Evolutionary conservation across 2,888 invertebrate species (phyloP).

Genomic region (Amblyteles armatorius): DNA sequence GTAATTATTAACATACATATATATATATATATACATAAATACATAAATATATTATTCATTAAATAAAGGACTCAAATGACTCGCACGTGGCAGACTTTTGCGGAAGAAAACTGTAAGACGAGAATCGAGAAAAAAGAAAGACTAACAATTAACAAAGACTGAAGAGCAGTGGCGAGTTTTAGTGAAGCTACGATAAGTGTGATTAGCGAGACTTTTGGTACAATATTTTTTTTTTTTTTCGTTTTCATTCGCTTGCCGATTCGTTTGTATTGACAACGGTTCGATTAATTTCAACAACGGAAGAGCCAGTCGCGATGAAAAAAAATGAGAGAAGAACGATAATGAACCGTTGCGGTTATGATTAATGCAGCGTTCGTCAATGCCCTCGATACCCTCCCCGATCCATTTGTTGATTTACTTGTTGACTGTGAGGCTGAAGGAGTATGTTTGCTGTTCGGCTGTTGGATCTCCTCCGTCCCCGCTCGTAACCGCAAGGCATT

Average conservation of each 20-base stretch:
- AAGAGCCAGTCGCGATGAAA: constrained; percentile 31
- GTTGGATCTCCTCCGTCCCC: constrained; percentile 18
- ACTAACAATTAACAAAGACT: neutral
- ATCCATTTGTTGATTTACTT: constrained; percentile 28
- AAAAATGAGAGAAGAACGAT: neutral
- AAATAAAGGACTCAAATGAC: constrained; percentile 55
- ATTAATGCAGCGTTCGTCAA: constrained; percentile 15
- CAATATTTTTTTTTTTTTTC: neutral
- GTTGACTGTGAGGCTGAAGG: constrained; percentile 24
- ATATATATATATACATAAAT: neutral
- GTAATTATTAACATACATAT: constrained; percentile 12
- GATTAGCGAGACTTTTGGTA: neutral
- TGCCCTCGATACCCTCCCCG: neutral
- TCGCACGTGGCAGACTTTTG: constrained; percentile 20
- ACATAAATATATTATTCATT: constrained; percentile 28
- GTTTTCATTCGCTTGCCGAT: neutral
- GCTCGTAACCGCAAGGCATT: constrained; percentile 19
- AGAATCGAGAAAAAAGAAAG: neutral
- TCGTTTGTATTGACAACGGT: neutral
- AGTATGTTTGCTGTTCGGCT: constrained; percentile 30
- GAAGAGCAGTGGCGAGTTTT: neutral
- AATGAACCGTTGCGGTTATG: constrained; percentile 6
- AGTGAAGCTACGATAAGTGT: neutral
- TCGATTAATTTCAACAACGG: constrained; percentile 24
- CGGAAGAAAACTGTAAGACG: neutral